Evolutionary conservation across 2,797 vertebrate genomes (phyloP).

Genomic region (Hoplostethus atlanticus): DNA sequence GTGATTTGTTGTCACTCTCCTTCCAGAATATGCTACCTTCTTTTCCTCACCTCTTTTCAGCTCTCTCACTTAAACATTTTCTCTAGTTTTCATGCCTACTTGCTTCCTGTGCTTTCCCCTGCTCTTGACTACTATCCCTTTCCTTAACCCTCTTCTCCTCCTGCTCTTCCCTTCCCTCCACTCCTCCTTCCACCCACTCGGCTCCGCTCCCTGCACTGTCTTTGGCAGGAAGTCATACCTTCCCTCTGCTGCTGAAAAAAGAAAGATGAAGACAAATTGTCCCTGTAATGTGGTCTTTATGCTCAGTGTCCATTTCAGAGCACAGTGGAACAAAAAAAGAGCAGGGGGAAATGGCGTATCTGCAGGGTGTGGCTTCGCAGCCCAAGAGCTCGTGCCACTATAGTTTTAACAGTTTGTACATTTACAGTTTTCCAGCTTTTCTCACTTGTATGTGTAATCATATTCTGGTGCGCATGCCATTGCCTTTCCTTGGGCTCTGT

Average conservation of each 20-base stretch:
- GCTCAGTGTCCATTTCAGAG: constrained; percentile 48
- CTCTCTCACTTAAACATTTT: constrained; percentile 1
- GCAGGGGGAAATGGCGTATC: constrained; percentile 3
- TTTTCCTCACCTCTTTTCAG: constrained; percentile 8
- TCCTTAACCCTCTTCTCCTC: background rate
- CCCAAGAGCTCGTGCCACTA: constrained; percentile 20
- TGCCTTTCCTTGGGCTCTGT: constrained; percentile 3
- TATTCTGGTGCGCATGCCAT: constrained; percentile 44
- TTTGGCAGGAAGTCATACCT: constrained; percentile 53
- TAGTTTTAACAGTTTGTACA: background rate
- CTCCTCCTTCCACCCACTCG: constrained; percentile 31
- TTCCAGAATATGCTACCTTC: constrained; percentile 19
- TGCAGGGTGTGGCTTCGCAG: constrained; percentile 15
- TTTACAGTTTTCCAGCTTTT: constrained; percentile 18
- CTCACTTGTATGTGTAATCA: constrained; percentile 13
- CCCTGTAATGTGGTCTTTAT: constrained; percentile 56
- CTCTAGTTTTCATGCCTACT: background rate
- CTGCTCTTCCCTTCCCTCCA: background rate
- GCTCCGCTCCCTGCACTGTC: constrained; percentile 22
- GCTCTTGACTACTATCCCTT: constrained; percentile 2
- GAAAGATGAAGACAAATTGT: constrained; percentile 65
- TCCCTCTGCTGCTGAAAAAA: constrained; percentile 51
- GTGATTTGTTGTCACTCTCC: constrained; percentile 42
- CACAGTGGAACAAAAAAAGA: constrained; percentile 14
- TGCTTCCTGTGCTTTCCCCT: background rate